Evolutionary conservation across 2,888 invertebrate genomes (phyloP).

Genomic region (Acrobasis consociella): DNA sequence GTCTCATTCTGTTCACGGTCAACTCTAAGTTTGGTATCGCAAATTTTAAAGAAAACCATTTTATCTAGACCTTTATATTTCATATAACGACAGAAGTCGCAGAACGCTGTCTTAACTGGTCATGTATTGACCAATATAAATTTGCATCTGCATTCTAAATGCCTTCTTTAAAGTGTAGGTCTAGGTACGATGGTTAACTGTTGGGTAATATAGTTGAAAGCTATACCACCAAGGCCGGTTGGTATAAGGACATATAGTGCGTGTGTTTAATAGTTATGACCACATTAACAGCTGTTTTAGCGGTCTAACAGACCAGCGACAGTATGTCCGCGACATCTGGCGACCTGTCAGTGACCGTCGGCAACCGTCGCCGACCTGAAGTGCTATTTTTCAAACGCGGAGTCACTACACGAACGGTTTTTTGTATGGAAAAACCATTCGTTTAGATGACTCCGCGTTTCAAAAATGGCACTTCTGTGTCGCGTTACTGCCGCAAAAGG

Average conservation of each 20-base stretch:
- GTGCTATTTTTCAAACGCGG: too few relatives aligned
- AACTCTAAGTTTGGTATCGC: background rate
- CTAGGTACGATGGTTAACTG: conserved; percentile 37
- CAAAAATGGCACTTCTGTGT: too few relatives aligned
- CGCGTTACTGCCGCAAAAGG: too few relatives aligned
- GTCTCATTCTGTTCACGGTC: conserved; percentile 9
- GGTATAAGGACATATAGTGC: conserved; percentile 58
- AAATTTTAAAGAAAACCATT: background rate
- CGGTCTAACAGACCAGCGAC: too few relatives aligned
- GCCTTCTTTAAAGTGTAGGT: conserved; percentile 24
- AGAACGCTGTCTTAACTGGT: conserved; percentile 32
- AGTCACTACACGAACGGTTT: too few relatives aligned
- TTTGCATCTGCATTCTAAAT: conserved; percentile 30
- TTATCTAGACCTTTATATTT: background rate
- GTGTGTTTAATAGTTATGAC: conserved; percentile 30
- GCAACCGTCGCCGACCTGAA: too few relatives aligned
- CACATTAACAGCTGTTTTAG: background rate
- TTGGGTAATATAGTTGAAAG: conserved; percentile 70
- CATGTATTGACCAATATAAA: conserved; percentile 26
- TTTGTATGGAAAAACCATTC: too few relatives aligned
- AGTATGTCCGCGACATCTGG: too few relatives aligned
- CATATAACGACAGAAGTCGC: background rate
- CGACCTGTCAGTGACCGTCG: too few relatives aligned
- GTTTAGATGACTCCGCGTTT: too few relatives aligned
- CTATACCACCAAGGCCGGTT: conserved; percentile 63